These are phyloP conservation scores for Pipistrellus kuhlii DNA, from an alignment of 2,797 vertebrate genomes.

Conservation along the genomic window DNA sequence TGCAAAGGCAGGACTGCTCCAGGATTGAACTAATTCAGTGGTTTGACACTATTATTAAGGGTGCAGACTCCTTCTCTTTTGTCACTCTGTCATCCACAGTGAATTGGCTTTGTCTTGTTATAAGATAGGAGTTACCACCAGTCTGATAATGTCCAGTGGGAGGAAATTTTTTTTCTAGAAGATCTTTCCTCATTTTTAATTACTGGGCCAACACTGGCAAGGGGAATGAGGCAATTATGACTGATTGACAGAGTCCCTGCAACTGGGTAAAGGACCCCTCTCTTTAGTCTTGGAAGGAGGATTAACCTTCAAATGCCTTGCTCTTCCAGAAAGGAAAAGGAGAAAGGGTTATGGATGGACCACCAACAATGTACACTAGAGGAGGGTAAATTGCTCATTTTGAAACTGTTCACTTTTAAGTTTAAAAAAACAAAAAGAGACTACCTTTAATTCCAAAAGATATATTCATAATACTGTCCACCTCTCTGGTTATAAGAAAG, in stretches of 20 bases:
- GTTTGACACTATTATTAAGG: background rate
- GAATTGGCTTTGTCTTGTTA: background rate
- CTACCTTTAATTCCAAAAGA: background rate
- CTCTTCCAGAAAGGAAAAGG: background rate
- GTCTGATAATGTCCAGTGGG: background rate
- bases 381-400: background rate
- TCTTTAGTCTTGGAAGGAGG: background rate
- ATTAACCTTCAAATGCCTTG: background rate
- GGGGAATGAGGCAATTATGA: background rate
- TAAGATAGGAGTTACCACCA: background rate
- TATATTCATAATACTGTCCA: background rate
- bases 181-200: background rate
- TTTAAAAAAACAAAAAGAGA: background rate
- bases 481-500: background rate
- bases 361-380: too few relatives aligned
- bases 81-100: background rate
- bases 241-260: background rate
- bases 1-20: background rate
- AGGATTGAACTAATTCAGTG: background rate
- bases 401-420: background rate
- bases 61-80: background rate
- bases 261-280: background rate
- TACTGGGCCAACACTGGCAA: background rate
- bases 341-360: background rate
- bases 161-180: background rate